Evolutionary conservation across 1,140 invertebrate species (phyloP).

Genomic region (Listronotus oregonensis): DNA sequence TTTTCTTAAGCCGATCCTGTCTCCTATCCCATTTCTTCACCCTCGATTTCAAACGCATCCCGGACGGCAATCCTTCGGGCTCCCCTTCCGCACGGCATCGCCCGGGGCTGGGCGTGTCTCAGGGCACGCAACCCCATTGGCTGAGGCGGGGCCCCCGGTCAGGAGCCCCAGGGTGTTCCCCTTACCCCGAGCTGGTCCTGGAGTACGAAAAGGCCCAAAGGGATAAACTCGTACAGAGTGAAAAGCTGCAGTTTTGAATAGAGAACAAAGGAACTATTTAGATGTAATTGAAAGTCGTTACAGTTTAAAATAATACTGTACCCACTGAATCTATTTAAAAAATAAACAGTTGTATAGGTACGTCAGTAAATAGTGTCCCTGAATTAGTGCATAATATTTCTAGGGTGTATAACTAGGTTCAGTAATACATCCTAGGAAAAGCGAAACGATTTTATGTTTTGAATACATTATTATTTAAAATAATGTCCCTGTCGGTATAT

Average conservation of each 20-base stretch:
- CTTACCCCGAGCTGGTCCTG: neutral
- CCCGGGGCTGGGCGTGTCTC: constrained; percentile 18
- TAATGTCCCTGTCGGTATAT: no score
- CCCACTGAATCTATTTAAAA: no score
- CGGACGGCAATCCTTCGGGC: constrained; percentile 3
- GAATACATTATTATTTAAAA: no score
- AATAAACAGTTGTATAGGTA: no score
- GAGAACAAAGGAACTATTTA: no score
- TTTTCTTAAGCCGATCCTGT: neutral
- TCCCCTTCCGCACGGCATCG: constrained; percentile 1
- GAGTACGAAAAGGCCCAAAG: neutral
- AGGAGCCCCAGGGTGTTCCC: neutral
- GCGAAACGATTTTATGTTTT: no score
- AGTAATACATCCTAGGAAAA: no score
- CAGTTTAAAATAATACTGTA: no score
- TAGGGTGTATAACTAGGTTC: no score
- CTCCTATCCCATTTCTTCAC: neutral
- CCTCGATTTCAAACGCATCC: neutral
- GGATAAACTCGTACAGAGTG: neutral
- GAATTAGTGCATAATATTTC: no score
- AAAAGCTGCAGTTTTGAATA: neutral
- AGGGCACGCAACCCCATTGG: constrained; percentile 7
- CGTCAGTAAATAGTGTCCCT: no score
- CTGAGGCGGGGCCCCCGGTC: constrained; percentile 9
- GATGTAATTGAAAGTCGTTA: no score